Base-by-base conservation (phyloP, 2,797 vertebrate species). In the Phaenicophaeus curvirostris region DNA sequence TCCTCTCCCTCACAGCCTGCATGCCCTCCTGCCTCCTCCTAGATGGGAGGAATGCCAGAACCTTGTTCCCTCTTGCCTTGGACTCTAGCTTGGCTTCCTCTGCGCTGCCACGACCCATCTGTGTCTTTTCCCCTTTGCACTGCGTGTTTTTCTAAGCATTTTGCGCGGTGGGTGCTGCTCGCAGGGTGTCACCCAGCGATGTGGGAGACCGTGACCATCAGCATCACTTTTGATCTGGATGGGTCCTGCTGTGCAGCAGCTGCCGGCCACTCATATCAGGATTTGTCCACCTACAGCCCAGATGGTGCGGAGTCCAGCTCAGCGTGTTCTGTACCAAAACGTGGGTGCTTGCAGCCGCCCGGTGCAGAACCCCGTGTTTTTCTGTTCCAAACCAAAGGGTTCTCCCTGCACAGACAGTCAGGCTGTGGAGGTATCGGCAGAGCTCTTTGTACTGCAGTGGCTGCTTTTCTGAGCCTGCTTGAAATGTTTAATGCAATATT, bases 401-500 rank as follows among this genome's bases (percentile, higher is more conserved):
- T 46, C 19, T 46, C 46, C 46, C 19, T 11, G 18, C 46, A 46
- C 46, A 21, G 8, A 21, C 46, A 21, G 46, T 21, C 46, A 46
- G 46, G 46, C 46, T 48, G 46, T 11, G 20, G 46, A 48, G 46
- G 46, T 46, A 48, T 23, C 21, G 12, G 21, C 46, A 48, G 46
- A 48, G 46, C 23, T 48, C 46, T 24, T 48, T 48, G 46, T 48
- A 18, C 44, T 76, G 67, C 48, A 13, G 6, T 1, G 15, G 21
- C 65, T 30, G 48, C 59, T 71, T 31, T 63, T 55, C 83, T 42
- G 9, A 81, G 28, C 61, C 57, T 72, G 69, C 74, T 16, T 25
- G 31, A 67, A 55, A 54, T 1, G 12, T 23, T n/a, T 16, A 53
- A 15, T 51, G 23, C 1, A 0, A 0, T 33, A 9, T 44, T 71